Percentiles rank a stretch among this genome's conserved stretches.
These are phyloP conservation scores for Andrena fulva DNA, from an alignment of 2,888 invertebrate species.

Conservation along the genomic window DNA sequence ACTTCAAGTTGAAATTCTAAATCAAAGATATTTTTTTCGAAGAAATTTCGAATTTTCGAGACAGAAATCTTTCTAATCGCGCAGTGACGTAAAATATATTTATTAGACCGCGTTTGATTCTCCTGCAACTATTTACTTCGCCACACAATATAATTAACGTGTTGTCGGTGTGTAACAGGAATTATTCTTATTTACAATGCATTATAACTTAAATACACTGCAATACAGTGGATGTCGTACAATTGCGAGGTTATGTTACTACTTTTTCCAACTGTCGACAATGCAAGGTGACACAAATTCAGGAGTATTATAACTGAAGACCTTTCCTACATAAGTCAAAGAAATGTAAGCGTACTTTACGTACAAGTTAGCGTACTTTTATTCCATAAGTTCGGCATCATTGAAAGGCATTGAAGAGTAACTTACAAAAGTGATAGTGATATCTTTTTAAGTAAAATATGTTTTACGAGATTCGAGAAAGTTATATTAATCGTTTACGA, in stretches of 20 bases:
- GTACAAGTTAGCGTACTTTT: not conserved
- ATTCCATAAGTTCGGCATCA: not conserved
- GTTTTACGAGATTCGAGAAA: not conserved
- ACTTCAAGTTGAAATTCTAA: conserved; percentile 5
- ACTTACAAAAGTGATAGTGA: not conserved
- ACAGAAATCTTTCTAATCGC: conserved; percentile 3
- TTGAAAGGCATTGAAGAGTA: not conserved
- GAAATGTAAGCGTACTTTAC: not conserved
- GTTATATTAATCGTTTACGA: not conserved
- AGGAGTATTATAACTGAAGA: not conserved
- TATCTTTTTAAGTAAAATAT: not conserved
- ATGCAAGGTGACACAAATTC: not conserved
- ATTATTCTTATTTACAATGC: not conserved
- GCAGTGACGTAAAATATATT: conserved; percentile 26
- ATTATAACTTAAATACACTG: not conserved
- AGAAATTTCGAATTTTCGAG: conserved; percentile 41
- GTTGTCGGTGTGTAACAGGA: not conserved
- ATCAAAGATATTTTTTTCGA: conserved; percentile 6
- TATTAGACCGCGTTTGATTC: not conserved
- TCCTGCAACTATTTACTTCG: not conserved
- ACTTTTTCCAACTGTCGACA: conserved; percentile 1
- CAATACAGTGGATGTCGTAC: not conserved
- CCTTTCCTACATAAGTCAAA: not conserved
- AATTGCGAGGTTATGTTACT: not conserved
- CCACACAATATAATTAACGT: not conserved